Conservation (phyloP, 2,113 vertebrate genomes). For the Chloroceryle aenea region DNA sequence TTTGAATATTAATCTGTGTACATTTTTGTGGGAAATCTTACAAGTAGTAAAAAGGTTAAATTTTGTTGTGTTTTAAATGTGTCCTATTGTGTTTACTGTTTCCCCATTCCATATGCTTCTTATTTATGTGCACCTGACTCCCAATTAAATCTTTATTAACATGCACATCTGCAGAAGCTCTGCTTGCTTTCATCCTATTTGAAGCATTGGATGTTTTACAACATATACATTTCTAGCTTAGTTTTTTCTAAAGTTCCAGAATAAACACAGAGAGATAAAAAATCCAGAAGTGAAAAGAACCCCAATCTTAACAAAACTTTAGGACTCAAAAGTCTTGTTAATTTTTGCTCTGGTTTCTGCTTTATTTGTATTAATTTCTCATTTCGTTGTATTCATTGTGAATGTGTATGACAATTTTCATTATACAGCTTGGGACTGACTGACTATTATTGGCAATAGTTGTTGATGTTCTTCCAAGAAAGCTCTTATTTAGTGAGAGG, state of each 20-base stretch:
- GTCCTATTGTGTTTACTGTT: background rate
- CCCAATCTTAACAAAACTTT: background rate
- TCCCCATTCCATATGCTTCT: background rate
- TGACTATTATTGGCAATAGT: background rate
- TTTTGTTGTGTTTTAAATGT: background rate
- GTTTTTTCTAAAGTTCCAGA: background rate
- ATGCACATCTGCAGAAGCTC: background rate
- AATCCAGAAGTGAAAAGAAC: background rate
- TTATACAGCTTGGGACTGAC: background rate
- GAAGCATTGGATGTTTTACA: background rate
- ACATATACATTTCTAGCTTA: background rate
- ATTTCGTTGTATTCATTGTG: background rate
- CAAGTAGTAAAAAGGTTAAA: background rate
- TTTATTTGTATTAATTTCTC: background rate
- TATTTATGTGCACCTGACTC: constrained; percentile 11
- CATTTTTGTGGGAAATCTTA: background rate
- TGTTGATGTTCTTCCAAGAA: background rate
- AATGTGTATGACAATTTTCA: background rate
- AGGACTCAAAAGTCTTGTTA: background rate
- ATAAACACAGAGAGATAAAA: background rate
- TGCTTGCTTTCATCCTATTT: background rate
- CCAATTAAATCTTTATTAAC: constrained; percentile 22
- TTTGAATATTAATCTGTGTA: background rate
- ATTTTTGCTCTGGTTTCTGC: background rate
- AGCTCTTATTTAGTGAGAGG: background rate